These are phyloP conservation scores for Sphenopsis melanotis DNA, from an alignment of 2,797 vertebrate genomes.

Conservation along the genomic window DNA sequence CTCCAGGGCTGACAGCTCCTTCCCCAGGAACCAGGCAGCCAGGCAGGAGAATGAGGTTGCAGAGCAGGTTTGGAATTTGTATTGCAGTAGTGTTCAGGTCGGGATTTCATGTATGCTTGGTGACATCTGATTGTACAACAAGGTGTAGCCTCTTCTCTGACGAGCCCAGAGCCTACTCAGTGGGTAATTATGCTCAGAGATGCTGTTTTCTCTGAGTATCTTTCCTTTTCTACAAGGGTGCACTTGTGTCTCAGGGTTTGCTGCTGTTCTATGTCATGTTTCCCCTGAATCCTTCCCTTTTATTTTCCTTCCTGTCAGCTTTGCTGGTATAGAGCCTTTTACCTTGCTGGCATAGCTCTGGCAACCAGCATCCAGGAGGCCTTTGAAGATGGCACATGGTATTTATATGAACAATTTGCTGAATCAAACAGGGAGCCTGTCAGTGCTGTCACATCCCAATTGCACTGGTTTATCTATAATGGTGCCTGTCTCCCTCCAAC, in stretches of 20 bases:
- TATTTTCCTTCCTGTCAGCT: background rate
- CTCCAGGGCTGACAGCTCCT: background rate
- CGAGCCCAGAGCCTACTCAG: background rate
- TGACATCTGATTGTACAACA: background rate
- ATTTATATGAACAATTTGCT: background rate
- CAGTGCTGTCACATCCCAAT: background rate
- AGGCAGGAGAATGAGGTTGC: background rate
- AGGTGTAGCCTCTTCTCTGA: background rate
- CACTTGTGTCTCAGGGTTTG: accelerated
- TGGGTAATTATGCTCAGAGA: background rate
- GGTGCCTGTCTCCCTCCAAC: background rate
- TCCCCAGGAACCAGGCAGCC: background rate
- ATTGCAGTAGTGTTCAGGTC: background rate
- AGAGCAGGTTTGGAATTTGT: background rate
- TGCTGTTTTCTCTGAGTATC: background rate
- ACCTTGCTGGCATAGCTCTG: background rate
- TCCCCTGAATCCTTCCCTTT: background rate
- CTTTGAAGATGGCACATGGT: slow-evolving; percentile 29
- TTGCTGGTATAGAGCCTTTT: background rate
- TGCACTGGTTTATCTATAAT: background rate
- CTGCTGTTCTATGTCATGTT: background rate
- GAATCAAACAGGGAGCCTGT: background rate
- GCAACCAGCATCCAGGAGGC: background rate
- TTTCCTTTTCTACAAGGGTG: background rate
- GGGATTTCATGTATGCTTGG: background rate